A percentile compares a stretch with the other conserved stretches of the same genome.
Evolutionary conservation across 2,888 invertebrate genomes (phyloP).

Genomic region (Venusia cambrica): DNA sequence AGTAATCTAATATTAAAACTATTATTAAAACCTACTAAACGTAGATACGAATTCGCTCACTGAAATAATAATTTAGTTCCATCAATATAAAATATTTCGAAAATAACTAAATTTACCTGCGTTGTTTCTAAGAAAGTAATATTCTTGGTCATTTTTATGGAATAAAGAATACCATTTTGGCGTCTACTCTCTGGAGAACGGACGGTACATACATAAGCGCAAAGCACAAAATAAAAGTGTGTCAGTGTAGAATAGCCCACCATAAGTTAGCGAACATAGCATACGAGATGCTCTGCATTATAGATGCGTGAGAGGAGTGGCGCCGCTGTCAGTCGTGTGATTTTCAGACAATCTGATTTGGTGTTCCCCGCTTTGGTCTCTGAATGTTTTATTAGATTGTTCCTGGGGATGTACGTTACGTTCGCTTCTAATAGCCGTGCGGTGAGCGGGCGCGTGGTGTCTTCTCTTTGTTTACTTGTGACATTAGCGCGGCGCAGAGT

Average conservation of each 20-base stretch:
- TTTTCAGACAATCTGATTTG: constrained; percentile 80
- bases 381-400: constrained; percentile 75
- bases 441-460: constrained; percentile 48
- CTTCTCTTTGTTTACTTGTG: constrained; percentile 41
- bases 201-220: constrained; percentile 32
- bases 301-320: constrained; percentile 63
- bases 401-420: constrained; percentile 52
- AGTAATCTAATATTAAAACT: no score
- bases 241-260: constrained; percentile 48
- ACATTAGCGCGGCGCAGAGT: constrained; percentile 27
- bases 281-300: constrained; percentile 64
- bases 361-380: constrained; percentile 69
- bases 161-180: no score
- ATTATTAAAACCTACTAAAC: not conserved
- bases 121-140: no score
- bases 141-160: no score
- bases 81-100: no score
- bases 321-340: constrained; percentile 72
- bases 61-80: no score
- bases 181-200: not conserved
- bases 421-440: constrained; percentile 65
- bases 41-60: no score
- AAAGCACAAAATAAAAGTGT: constrained; percentile 30
- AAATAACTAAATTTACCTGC: no score
- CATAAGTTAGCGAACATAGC: constrained; percentile 52